Base-by-base conservation (phyloP, 30 jellyfish, hydroid and myxozoan genomes). In the Phacellophora camtschatica region DNA sequence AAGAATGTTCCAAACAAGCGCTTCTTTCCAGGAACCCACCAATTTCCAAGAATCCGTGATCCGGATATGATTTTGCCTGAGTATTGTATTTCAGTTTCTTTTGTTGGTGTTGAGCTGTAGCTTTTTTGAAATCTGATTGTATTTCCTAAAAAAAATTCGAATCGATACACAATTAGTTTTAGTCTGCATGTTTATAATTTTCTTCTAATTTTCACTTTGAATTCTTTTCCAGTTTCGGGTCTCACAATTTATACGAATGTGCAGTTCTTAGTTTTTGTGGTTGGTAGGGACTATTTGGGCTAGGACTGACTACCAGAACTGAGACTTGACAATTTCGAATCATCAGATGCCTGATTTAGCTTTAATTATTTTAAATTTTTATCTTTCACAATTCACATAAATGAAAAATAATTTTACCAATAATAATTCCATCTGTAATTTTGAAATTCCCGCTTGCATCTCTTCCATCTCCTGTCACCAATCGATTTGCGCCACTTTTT, bases 11-110 rank as follows among this genome's bases (percentile, higher is more conserved):
- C 99, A 67, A 75, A 88, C 39, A 94, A 55, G 29, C 94, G 64
- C 32, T 83, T 72, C 28, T 82, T 75, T 7, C 95, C 97, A 31
- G 96, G 96, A 50, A 83, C 87, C 96, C 97, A 94, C 99, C 99
- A 94, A 27, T 94, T 77, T 5, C 99, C 99, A 13, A 59, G 58
- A 1, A 94, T 78, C 72, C 86, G 42, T 4, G 99, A 72, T 0
- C 96, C 97, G 23, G 90, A 86, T 16, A 87, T 70, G 35, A 87
- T 74, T 71, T 87, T 94, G 15, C 99, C 99, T 16, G 95, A 74
- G 70, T 94, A 94, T 35, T 39, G 25, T 13, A 94, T 82, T 16
- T 19, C 73, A 2, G 53, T 56, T 0, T 64, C 86, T 42, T 76
- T 62, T 9, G 72, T 56, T 6, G 64, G 77, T 24, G 86, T 24